phyloP scores from a whole-genome alignment of 2,113 vertebrate species.

The Naja naja region DNA sequence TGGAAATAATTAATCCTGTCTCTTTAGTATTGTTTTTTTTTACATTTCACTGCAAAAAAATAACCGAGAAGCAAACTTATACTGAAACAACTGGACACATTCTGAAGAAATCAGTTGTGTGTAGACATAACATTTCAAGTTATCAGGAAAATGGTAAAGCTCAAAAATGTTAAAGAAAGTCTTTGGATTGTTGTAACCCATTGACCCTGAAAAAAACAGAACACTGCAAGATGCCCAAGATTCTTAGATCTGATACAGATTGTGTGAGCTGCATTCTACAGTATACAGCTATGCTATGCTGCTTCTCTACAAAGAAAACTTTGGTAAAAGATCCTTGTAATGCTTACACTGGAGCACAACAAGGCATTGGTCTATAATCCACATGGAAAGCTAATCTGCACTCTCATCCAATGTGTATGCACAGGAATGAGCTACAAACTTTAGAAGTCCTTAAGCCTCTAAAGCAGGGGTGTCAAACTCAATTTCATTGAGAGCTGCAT shows the following conservation, averaged over 20 bases:
- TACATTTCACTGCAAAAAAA: not conserved
- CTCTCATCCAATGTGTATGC: not conserved
- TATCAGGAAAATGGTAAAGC: not conserved
- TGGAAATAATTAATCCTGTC: conserved; percentile 8
- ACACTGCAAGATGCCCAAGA: not conserved
- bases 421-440: not conserved
- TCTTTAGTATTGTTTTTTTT: not conserved
- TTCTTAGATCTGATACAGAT: not conserved
- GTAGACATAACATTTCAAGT: not conserved
- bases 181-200: not conserved
- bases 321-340: not conserved
- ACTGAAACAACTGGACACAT: not conserved
- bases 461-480: too few relatives aligned
- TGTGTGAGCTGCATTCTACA: not conserved
- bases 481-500: too few relatives aligned
- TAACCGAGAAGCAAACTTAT: not conserved
- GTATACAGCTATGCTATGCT: not conserved
- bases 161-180: not conserved
- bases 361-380: not conserved
- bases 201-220: not conserved
- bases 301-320: not conserved
- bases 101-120: not conserved
- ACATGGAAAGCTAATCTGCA: not conserved
- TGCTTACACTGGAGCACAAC: not conserved
- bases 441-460: not conserved